Base-by-base conservation (phyloP, 2,113 vertebrate genomes). In the Stigmatopora argus region DNA sequence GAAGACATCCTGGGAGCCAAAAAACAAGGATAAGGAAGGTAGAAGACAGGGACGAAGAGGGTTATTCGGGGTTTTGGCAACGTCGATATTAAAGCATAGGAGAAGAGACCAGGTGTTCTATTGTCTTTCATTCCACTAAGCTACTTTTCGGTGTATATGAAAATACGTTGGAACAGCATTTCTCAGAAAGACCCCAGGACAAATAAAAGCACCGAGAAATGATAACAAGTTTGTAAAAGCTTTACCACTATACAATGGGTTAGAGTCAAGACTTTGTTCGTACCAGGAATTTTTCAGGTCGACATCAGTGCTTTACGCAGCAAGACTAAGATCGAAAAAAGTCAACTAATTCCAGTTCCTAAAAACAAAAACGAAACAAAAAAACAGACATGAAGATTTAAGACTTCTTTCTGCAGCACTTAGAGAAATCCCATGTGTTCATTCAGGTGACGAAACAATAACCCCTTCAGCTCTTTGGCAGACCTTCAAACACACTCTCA, bases 1-100 rank as follows among this genome's bases (percentile, higher is more conserved):
- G 96, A 98, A 98, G 96, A 98, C 96, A 99, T 99, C 96, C 96
- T 99, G 93, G 92, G 94, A 95, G 94, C 92, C 88, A 91, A 89
- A 91, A 55, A 55, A 14, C 5, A 53, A 45, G 60, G 55, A 72
- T 44, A 75, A 74, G 70, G 67, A 74, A 69, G 73, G 67, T 60
- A 60, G 58, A 12, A 19, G 18, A 44, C 38, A 60, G n/a, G 14
- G 58, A 60, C 12, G 18, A 41, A 41, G 35, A 4, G 57, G 57
- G 57, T 61, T 59, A 59, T 11, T 53, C 12, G 51, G 8, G 51
- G 21, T 13, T 53, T 23, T 10, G 51, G 21, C 51, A 23, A 19
- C 21, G 7, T 51, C n/a, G 12, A 7, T 23, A 14, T 53, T 19
- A 12, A 23, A 51, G n/a, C 5, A n/a, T 19, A 41, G 38, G 38